Base-by-base conservation (phyloP, 2,888 invertebrate species). In the Eugnorisma glareosa region DNA sequence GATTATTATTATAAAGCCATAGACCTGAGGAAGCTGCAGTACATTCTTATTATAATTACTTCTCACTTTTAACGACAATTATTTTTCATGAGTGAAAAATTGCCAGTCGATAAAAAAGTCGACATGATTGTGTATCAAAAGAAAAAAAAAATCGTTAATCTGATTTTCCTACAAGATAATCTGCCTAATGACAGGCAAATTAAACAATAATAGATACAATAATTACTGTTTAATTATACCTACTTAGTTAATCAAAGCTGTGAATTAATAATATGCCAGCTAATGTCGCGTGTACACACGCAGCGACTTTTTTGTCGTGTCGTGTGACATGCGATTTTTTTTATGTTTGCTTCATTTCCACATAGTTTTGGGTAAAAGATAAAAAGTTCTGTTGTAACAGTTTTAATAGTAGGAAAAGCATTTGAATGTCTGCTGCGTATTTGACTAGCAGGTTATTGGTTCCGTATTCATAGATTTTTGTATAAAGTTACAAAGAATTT, bases 311-410 rank as follows among this genome's bases (percentile, higher is more conserved):
- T 83, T 83, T 57, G 51, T 64, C 28, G 8, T 75, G 51, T 79
- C 73, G 68, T 72, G 80, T 35, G 31, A 28, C 84, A 82, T 80
- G 82, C 81, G 24, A 79, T 54, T 45, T 64, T 63, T 40, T 64
- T 15, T 1, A 37, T 18, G 18, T 69, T 18, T 64, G 21, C 13
- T 35, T 57, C 13, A 83, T 70, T 78, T 78, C 83, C 48, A 73
- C 69, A 35, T 73, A 10, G 24, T 37, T 83, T 83, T 73, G 54
- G 45, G 3, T 35, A 8, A 5, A 45, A 57, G 21, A 45, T 21
- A n/a, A 61, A 67, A 45, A 31, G 7, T 11, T 59, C 21, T 70
- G 40, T 21, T 7, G 51, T 68, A 43, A 77, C 35, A 13, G 31
- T 43, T 51, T 51, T 5, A n/a, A n/a, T n/a, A 5, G 10, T 10